phyloP scores from a whole-genome alignment of 2,113 vertebrate genomes.

The Polypterus bichir region DNA sequence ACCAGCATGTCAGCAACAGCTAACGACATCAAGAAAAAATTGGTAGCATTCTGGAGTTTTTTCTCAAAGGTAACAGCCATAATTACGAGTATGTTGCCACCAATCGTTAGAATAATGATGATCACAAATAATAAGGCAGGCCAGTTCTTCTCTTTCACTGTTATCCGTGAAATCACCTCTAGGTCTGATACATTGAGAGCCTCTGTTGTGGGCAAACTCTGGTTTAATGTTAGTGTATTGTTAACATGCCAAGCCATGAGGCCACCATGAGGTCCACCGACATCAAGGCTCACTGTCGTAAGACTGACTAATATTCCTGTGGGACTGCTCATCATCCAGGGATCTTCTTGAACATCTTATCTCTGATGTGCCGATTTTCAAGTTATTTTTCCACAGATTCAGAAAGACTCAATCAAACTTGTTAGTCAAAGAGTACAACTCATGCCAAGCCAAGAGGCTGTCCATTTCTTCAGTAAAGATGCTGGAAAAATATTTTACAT shows the following conservation, averaged over 20 bases:
- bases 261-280: conserved; percentile 33
- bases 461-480: too few species aligned
- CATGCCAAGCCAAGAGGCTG: too few species aligned
- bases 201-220: conserved; percentile 38
- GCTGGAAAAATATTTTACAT: too few species aligned
- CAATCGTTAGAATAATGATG: conserved; percentile 86
- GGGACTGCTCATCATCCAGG: conserved; percentile 49
- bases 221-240: conserved; percentile 48
- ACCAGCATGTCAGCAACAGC: conserved; percentile 95
- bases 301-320: conserved; percentile 53
- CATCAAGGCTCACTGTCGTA: conserved; percentile 56
- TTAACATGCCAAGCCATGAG: conserved; percentile 59
- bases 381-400: too few species aligned
- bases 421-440: too few species aligned
- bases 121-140: conserved; percentile 81
- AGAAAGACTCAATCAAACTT: too few species aligned
- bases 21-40: conserved; percentile 93
- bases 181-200: conserved; percentile 36
- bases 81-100: conserved; percentile 93
- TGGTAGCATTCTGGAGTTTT: conserved; percentile 95
- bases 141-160: conserved; percentile 77
- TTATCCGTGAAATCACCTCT: conserved; percentile 32
- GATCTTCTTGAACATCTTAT: conserved; percentile 11
- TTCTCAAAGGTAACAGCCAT: conserved; percentile 93
- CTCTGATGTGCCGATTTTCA: background rate